These are phyloP conservation scores for Habropoda laboriosa DNA, from an alignment of 1,140 invertebrate genomes.

Conservation along the genomic window DNA sequence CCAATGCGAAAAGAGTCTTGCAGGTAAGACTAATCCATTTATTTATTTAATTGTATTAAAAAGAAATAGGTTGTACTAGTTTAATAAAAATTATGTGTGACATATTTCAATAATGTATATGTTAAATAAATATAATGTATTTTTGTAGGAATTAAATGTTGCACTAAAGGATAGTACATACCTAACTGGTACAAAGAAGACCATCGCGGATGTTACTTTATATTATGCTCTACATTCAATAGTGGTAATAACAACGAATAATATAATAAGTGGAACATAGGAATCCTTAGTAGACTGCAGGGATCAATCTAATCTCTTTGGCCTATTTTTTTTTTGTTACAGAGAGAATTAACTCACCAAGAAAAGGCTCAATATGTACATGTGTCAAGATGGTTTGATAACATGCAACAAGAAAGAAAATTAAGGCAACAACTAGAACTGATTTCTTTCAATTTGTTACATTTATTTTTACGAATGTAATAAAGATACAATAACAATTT, in stretches of 20 bases:
- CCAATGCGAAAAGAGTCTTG: constrained; percentile 72
- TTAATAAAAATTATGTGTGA: neutral
- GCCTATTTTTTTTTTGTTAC: constrained; percentile 59
- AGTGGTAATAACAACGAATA: constrained; percentile 78
- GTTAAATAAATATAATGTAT: constrained; percentile 16
- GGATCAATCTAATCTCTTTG: constrained; percentile 60
- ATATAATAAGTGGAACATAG: constrained; percentile 26
- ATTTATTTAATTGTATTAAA: constrained; percentile 34
- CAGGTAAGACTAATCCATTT: constrained; percentile 64
- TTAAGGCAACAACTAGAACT: constrained; percentile 82
- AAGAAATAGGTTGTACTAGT: neutral
- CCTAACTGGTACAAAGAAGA: constrained; percentile 82
- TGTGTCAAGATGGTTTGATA: constrained; percentile 86
- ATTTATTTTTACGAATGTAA: constrained; percentile 74
- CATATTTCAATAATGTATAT: neutral
- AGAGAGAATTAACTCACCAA: constrained; percentile 80
- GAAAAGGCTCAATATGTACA: constrained; percentile 85
- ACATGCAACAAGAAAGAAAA: constrained; percentile 84
- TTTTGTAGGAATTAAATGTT: constrained; percentile 82
- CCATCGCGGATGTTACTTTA: constrained; percentile 83
- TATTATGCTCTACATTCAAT: constrained; percentile 83
- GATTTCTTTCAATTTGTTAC: constrained; percentile 82
- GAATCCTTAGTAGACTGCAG: constrained; percentile 52
- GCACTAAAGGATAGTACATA: constrained; percentile 82
- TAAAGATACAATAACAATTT: constrained; percentile 13